A percentile compares a stretch with the other conserved stretches of the same genome.
Conservation (phyloP, 2,888 invertebrate species). For the Idaea straminata region DNA sequence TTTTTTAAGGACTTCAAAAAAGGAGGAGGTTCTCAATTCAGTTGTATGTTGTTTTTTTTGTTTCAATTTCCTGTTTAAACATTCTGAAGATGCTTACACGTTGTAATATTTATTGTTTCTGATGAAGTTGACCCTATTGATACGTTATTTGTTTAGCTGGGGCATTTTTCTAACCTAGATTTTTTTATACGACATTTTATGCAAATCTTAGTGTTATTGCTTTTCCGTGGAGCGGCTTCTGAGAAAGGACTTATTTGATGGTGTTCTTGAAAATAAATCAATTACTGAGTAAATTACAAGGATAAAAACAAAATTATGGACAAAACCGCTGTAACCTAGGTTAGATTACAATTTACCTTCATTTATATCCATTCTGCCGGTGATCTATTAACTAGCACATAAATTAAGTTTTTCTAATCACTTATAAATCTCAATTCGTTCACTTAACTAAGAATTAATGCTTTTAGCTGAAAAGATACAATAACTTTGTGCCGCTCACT, state of each 20-base stretch:
- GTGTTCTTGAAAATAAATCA: neutral
- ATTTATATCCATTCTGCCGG: conserved; percentile 3
- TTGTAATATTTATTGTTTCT: neutral
- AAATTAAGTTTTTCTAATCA: neutral
- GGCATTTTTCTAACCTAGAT: neutral
- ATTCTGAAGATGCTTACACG: neutral
- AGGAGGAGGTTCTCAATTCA: too few relatives aligned
- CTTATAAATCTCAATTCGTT: neutral
- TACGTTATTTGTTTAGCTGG: neutral
- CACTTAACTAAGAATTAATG: neutral
- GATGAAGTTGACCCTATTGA: neutral
- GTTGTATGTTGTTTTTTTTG: too few relatives aligned
- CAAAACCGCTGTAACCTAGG: neutral
- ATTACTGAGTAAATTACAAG: neutral
- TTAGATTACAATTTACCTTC: neutral
- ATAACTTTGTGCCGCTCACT: neutral
- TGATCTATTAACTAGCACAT: neutral
- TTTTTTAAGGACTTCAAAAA: neutral
- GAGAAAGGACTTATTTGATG: neutral
- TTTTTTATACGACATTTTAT: neutral
- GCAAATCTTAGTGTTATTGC: neutral
- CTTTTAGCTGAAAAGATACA: neutral
- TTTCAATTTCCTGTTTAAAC: neutral
- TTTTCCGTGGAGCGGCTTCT: neutral
- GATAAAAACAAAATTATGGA: neutral